phyloP scores from a whole-genome alignment of 1,140 invertebrate species.

The Araneus ventricosus region DNA sequence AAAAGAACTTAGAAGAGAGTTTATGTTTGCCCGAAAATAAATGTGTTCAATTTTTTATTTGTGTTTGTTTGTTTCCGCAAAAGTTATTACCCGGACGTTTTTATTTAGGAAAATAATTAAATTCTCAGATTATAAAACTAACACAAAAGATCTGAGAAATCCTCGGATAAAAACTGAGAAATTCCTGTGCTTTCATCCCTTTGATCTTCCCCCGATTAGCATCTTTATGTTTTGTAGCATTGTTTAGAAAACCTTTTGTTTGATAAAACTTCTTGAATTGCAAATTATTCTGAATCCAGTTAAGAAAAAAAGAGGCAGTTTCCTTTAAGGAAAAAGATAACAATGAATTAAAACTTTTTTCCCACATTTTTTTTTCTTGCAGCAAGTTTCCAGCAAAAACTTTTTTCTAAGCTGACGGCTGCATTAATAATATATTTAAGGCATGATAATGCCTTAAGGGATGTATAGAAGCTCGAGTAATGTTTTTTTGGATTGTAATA shows the following conservation, averaged over 20 bases:
- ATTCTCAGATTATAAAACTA: slow-evolving; percentile 1
- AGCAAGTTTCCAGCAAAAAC: not conserved
- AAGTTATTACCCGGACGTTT: not conserved
- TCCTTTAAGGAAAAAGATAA: not conserved
- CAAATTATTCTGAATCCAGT: slow-evolving; percentile 8
- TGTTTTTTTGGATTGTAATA: not conserved
- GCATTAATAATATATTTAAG: slow-evolving; percentile 5
- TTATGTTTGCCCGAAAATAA: not conserved
- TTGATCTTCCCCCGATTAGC: not conserved
- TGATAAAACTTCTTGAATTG: slow-evolving; percentile 14
- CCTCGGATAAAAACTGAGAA: not conserved
- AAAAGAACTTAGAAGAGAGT: not conserved
- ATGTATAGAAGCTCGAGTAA: not conserved
- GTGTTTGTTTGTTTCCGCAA: not conserved
- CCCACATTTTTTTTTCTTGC: not conserved
- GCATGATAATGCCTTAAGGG: slow-evolving; percentile 1
- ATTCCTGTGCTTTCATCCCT: not conserved
- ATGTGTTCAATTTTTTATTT: not conserved
- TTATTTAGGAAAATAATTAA: not conserved
- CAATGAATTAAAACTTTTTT: slow-evolving; percentile 10
- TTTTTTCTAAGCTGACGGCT: not conserved
- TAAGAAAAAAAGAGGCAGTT: not conserved
- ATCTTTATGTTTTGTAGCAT: not conserved
- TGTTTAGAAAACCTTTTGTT: not conserved
- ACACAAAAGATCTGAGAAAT: slow-evolving; percentile 6